These are phyloP conservation scores for Phragmatobia fuliginosa DNA, from an alignment of 2,888 invertebrate species.

Conservation along the genomic window DNA sequence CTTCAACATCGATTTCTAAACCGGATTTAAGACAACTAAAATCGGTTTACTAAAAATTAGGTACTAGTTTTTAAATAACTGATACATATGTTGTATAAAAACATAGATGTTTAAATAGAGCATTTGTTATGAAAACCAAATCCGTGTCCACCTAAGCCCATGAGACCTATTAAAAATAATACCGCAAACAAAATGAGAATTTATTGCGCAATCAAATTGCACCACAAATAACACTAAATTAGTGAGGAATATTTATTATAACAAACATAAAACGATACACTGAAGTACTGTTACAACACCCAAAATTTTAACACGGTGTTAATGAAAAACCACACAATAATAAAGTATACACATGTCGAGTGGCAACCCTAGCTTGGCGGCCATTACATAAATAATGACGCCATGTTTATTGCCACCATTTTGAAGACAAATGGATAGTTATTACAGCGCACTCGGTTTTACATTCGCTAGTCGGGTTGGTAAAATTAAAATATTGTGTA, in stretches of 20 bases:
- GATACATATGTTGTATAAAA: background rate
- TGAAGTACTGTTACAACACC: conserved; percentile 52
- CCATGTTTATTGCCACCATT: conserved; percentile 86
- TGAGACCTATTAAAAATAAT: background rate
- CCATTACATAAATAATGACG: conserved; percentile 86
- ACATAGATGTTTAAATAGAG: background rate
- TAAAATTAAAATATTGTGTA: conserved; percentile 86
- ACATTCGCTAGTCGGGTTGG: conserved; percentile 80
- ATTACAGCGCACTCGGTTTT: conserved; percentile 84
- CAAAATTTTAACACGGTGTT: conserved; percentile 60
- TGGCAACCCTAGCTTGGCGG: conserved; percentile 79
- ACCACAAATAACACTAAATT: conserved; percentile 38
- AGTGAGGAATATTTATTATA: conserved; percentile 38
- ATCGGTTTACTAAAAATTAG: background rate
- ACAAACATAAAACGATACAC: conserved; percentile 45
- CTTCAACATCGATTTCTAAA: too few species aligned
- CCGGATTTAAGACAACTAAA: too few species aligned
- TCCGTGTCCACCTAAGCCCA: background rate
- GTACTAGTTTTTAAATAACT: background rate
- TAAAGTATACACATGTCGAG: conserved; percentile 82
- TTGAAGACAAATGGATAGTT: conserved; percentile 87
- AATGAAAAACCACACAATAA: conserved; percentile 84
- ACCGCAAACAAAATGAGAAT: background rate
- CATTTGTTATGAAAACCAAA: background rate
- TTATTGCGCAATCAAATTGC: conserved; percentile 1